Evolutionary conservation across 2,797 vertebrate genomes (phyloP), one percentile per base, ranked within the genome.

Genomic region (Ctenosaura bakeri): DNA sequence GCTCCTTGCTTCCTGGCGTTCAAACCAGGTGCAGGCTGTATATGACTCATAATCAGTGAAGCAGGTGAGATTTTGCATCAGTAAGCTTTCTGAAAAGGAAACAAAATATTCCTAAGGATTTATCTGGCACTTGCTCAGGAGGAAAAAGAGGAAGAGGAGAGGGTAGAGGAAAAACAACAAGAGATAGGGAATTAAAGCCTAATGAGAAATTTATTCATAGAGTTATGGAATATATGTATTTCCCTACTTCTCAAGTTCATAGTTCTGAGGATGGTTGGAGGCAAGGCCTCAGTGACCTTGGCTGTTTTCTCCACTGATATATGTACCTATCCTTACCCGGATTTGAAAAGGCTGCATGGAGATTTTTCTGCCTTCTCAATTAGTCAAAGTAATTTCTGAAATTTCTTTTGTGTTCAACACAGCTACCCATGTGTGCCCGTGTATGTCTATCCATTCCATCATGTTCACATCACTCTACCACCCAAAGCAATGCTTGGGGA

Each of bases 11-110:
- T 94, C 93, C 77, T 6, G 59, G 0, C 3, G 85, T 66, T 96
- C 95, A 0, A 88, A 96, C 97, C 97, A 98, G 0, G 95, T 95
- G 81, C 97, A 98, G 22, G 81, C 86, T 52, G 95, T 86, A 3
- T 59, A 88, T 42, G 94, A 96, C 0, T 2, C 92, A 83, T 96
- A 97, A 94, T 98, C 95, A 0, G 97, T 97, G 83, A 96, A 90
- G 89, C 97, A 98, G 2, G 14, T 76, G 77, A 98, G 94, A 73
- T 92, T 97, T 83, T 96, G 91, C 95, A 97, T 92, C 0, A 96
- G 95, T 82, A 95, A 0, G 0, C 94, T 97, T 59, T 93, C 97
- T 97, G 94, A 69, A 32, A 76, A 32, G 42, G 8, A 93, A 88
- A 90, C 35, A n/a, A 64, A 66, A 66, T 8, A 24, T 77, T 46